Conservation (phyloP, 2,113 vertebrate species). For the Hydrolagus affinis region DNA sequence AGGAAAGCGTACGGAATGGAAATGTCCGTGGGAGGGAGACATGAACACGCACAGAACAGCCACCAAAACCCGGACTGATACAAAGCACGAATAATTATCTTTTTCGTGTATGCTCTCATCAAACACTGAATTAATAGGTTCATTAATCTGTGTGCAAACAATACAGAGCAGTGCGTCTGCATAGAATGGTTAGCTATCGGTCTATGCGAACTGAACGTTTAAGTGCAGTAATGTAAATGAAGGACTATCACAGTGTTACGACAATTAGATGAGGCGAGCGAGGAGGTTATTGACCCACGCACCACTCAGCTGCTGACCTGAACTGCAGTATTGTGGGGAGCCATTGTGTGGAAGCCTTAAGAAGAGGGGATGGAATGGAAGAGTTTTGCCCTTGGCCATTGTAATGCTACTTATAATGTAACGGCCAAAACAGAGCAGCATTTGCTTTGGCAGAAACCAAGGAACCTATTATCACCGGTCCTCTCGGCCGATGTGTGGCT, state of each 20-base stretch:
- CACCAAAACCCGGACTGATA: background rate
- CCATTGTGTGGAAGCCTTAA: background rate
- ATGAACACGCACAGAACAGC: background rate
- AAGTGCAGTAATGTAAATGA: background rate
- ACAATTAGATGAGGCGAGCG: background rate
- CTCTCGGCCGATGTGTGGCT: background rate
- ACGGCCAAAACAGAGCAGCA: background rate
- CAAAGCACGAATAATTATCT: too few relatives aligned
- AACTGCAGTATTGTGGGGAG: background rate
- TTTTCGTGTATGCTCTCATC: too few relatives aligned
- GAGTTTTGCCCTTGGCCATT: background rate
- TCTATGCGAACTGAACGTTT: background rate
- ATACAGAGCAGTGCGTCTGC: background rate
- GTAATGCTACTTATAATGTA: background rate
- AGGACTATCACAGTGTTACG: background rate
- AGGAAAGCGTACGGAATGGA: background rate
- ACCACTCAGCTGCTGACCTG: background rate
- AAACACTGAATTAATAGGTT: background rate
- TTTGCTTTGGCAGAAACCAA: background rate
- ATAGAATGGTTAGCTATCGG: background rate
- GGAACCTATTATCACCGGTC: background rate
- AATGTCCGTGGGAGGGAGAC: background rate
- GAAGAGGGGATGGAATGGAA: background rate
- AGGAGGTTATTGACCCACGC: background rate
- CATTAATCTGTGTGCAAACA: background rate